Evolutionary conservation across 2,888 invertebrate genomes (phyloP), one percentile per base, ranked within the genome.

Genomic region (Gandaritis pyraliata): DNA sequence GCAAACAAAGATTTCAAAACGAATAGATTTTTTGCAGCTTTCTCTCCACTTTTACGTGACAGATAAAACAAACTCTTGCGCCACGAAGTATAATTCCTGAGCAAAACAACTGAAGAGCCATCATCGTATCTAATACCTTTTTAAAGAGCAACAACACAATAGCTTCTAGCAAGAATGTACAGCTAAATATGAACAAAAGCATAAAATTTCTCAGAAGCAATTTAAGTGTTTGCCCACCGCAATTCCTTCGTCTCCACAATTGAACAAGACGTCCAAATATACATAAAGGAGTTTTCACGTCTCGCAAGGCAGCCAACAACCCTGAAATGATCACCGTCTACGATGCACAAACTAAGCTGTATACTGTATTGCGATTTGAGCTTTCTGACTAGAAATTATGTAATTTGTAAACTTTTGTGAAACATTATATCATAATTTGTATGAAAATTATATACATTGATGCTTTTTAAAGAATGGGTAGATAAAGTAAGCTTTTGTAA

Each of bases 211-310:
- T 64, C 41, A 54, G 60, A 61, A 64, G 57, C 57, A 15, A 61
- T 54, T 58, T 53, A 57, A 47, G 16, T 58, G 53, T 61, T 61
- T 61, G 53, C 38, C 47, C 47, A 58, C 55, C 61, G 61, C 61
- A 58, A 54, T 61, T 65, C 61, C 58, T 52, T 38, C 48, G 54
- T 65, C 61, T 64, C 55, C 51, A 55, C 64, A 65, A 65, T 61
- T 54, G 60, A 46, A 57, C 52, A 58, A 64, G 50, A 54, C 58
- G 51, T 56, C 57, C 8, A 46, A 54, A 58, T 61, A 46, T 57
- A 54, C 60, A 53, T 65, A 61, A 55, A 46, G 50, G 48, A 61
- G 47, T 67, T 73, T 72, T 76, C 70, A 75, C 69, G 75, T 77
- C 64, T 72, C 70, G 65, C 53, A 59, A 68, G 59, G 70, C 71